Conservation (phyloP, 2,113 vertebrate genomes). For the Diphyllodes magnificus region DNA sequence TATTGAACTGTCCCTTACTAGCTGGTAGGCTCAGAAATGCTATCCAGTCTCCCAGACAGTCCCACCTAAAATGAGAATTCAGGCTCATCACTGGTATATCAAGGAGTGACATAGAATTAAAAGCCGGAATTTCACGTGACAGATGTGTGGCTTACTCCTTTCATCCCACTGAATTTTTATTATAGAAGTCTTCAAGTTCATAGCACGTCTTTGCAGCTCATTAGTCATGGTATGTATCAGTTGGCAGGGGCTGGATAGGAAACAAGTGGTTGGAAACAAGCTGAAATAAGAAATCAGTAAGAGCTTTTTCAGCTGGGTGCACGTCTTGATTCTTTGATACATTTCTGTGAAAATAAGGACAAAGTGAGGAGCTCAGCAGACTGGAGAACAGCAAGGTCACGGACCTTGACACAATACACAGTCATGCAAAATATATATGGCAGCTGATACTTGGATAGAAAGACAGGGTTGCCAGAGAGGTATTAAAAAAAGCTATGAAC, state of each 20-base stretch:
- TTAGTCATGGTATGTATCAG: neutral
- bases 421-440: neutral
- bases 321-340: neutral
- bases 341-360: neutral
- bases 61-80: neutral
- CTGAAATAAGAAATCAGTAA: neutral
- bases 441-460: neutral
- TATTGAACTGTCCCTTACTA: neutral
- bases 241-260: neutral
- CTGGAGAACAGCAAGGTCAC: neutral
- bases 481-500: neutral
- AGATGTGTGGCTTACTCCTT: neutral
- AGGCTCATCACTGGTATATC: neutral
- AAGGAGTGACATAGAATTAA: neutral
- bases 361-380: neutral
- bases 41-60: neutral
- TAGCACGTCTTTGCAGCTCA: neutral
- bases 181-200: neutral
- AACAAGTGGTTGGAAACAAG: neutral
- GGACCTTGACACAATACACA: fast-evolving
- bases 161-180: neutral
- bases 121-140: neutral
- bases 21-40: neutral
- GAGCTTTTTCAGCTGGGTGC: neutral
- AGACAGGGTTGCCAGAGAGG: neutral